phyloP scores from a whole-genome alignment of 30 jellyfish, hydroid and myxozoan genomes.

The Mastigias papua region DNA sequence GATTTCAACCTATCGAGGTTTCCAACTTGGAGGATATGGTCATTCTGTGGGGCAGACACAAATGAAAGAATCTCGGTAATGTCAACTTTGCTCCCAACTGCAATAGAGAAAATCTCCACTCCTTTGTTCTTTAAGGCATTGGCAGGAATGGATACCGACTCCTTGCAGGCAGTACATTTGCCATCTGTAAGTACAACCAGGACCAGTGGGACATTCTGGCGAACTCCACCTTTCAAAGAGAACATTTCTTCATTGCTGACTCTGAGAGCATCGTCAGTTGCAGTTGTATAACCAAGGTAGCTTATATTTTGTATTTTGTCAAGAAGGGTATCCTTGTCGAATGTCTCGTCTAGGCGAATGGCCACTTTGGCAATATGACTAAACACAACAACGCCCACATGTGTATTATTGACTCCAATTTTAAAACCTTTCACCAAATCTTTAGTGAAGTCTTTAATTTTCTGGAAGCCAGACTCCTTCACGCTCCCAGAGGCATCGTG shows the following conservation, averaged over 20 bases:
- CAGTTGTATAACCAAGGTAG: constrained; percentile 89
- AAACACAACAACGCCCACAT: constrained; percentile 87
- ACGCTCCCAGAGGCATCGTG: constrained; percentile 96
- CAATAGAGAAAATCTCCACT: constrained; percentile 83
- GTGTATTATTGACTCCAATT: constrained; percentile 78
- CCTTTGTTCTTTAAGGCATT: constrained; percentile 78
- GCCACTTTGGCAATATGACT: constrained; percentile 88
- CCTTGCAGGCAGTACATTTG: constrained; percentile 84
- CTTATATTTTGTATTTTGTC: constrained; percentile 69
- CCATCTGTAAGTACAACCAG: constrained; percentile 91
- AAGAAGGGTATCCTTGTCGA: constrained; percentile 78
- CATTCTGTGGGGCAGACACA: constrained; percentile 75
- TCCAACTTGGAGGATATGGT: constrained; percentile 76
- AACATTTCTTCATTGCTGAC: constrained; percentile 80
- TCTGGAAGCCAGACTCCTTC: constrained; percentile 62
- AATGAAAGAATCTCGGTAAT: constrained; percentile 59
- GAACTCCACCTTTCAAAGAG: constrained; percentile 86
- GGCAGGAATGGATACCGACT: constrained; percentile 66
- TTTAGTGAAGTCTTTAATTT: constrained; percentile 88
- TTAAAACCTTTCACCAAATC: constrained; percentile 68
- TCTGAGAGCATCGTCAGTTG: constrained; percentile 92
- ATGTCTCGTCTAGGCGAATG: constrained; percentile 81
- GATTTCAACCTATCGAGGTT: constrained; percentile 69
- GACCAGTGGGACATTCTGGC: constrained; percentile 94
- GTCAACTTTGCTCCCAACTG: constrained; percentile 80